Evolutionary conservation across 1,140 invertebrate genomes (phyloP).

Genomic region (Ceratina australensis): DNA sequence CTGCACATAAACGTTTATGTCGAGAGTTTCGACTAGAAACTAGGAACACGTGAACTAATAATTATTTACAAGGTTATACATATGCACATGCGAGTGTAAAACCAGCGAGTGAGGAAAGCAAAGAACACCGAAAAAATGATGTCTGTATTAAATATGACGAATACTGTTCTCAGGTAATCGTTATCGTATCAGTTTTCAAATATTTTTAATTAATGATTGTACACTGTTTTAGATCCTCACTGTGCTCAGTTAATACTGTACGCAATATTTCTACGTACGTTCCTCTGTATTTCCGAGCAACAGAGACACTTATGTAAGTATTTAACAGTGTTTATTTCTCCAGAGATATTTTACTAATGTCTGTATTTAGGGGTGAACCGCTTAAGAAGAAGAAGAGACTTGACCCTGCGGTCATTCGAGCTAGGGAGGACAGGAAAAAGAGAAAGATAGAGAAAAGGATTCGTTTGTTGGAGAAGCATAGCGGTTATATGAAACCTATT

Average conservation of each 20-base stretch:
- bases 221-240: slow-evolving; percentile 46
- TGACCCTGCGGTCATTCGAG: slow-evolving; percentile 88
- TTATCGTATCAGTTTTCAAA: background rate
- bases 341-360: background rate
- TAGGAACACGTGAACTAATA: too few species aligned
- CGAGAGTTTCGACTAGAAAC: too few species aligned
- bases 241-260: slow-evolving; percentile 2
- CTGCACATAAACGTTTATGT: too few species aligned
- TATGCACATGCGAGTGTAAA: background rate
- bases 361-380: slow-evolving; percentile 85
- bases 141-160: slow-evolving; percentile 1
- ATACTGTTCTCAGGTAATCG: slow-evolving; percentile 18
- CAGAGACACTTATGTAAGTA: slow-evolving; percentile 66
- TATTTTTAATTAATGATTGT: background rate
- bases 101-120: too few species aligned
- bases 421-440: slow-evolving; percentile 88
- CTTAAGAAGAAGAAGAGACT: slow-evolving; percentile 93
- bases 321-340: background rate
- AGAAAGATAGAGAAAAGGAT: slow-evolving; percentile 92
- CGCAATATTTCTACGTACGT: slow-evolving; percentile 62
- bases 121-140: slow-evolving; percentile 5
- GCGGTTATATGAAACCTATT: slow-evolving; percentile 90
- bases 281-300: slow-evolving; percentile 61
- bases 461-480: slow-evolving; percentile 86
- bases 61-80: too few species aligned